Base-by-base conservation (phyloP, 1,140 invertebrate genomes). In the Hycleus cichorii region DNA sequence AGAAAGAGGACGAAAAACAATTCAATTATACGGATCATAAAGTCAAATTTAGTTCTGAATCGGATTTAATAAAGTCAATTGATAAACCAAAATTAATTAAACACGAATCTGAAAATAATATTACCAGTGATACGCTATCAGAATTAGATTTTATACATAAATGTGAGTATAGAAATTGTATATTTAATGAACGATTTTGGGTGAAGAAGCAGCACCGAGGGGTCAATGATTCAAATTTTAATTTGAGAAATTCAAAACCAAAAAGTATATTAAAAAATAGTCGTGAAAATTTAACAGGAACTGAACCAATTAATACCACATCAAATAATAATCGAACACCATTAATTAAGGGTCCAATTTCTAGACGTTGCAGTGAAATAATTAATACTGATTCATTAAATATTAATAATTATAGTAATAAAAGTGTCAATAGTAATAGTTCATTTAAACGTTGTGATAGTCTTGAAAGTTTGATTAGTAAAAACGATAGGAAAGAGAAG, bases 111-210 rank as follows among this genome's bases (percentile, higher is more conserved):
- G 69, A 67, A 43, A 12, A 61, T 51, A 60, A 64, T 58, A 32
- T 63, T 43, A 60, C 47, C 39, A 58, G 56, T 45, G 63, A 63
- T 26, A 63, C 18, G 53, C 3, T 32, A 32, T 5, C 4, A 2
- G 32, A 32, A 32, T 32, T 32, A 10, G 65, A 72, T 52, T 71
- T 73, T 64, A 65, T 66, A 47, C 72, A 74, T 58, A 65, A 70
- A 39, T 74, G 72, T 58, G 51, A 70, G 62, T 74, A 68, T 57
- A 66, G 60, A 27, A 73, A 74, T 59, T 74, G 72, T 48, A 74
- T 74, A 53, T 74, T 74, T 61, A 74, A 74, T 58, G 63, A 64
- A 32, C 12, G 64, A 70, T 57, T 67, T 61, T 58, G n/a, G 51
- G 57, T 50, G 57, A 57, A 54, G n/a, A 49, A 57, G 24, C 40